Percentiles rank a stretch among this genome's conserved stretches.
phyloP scores from a whole-genome alignment of 2,113 vertebrate species.

The Uria lomvia region DNA sequence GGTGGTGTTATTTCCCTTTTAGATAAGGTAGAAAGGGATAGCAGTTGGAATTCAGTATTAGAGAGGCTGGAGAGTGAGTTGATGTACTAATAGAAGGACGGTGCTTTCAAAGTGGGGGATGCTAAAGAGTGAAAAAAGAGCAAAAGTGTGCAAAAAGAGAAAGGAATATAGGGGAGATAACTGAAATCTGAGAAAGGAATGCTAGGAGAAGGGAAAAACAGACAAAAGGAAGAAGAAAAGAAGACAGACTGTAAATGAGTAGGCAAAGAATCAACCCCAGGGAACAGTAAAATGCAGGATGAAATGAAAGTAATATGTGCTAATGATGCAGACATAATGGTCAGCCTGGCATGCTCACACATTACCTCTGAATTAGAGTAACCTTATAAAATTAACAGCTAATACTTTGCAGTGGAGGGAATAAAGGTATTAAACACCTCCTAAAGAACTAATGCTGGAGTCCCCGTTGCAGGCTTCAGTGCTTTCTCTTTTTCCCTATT shows the following conservation, averaged over 20 bases:
- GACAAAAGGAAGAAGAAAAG: neutral
- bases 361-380: neutral
- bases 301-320: neutral
- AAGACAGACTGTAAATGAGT: neutral
- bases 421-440: neutral
- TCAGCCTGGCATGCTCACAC: neutral
- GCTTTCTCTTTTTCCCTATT: neutral
- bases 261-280: neutral
- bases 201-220: neutral
- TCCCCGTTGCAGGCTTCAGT: neutral
- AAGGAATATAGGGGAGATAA: neutral
- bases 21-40: neutral
- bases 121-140: neutral
- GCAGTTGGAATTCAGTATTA: neutral
- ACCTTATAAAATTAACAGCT: neutral
- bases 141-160: neutral
- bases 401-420: neutral
- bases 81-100: neutral
- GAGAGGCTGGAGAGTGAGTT: neutral
- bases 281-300: neutral
- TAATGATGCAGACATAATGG: neutral
- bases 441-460: neutral
- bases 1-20: neutral
- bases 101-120: neutral
- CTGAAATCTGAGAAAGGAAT: neutral